Evolutionary conservation across 2,888 invertebrate species (phyloP).

Genomic region (Mimumesa dahlbomi): DNA sequence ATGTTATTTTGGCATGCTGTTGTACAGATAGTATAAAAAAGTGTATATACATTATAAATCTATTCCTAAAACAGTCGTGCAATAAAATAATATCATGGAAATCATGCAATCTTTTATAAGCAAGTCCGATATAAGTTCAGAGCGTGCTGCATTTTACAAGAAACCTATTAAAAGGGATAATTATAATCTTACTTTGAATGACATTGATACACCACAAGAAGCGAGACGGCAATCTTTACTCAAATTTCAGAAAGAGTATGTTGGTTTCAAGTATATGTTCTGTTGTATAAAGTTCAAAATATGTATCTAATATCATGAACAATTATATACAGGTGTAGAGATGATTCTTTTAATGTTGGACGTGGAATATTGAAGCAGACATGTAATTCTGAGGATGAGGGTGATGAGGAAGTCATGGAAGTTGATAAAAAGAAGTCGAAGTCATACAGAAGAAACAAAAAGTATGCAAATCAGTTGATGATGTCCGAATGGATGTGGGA

Average conservation of each 20-base stretch:
- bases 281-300: background rate
- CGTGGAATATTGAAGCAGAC: slow-evolving; percentile 81
- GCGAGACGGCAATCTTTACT: slow-evolving; percentile 72
- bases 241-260: slow-evolving; percentile 74
- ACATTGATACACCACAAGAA: slow-evolving; percentile 74
- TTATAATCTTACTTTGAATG: slow-evolving; percentile 68
- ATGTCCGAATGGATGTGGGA: slow-evolving; percentile 96
- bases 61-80: too few relatives aligned
- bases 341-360: slow-evolving; percentile 69
- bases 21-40: too few relatives aligned
- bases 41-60: too few relatives aligned
- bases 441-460: slow-evolving; percentile 47
- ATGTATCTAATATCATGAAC: background rate
- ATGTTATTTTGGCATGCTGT: too few relatives aligned
- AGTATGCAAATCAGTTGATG: slow-evolving; percentile 86
- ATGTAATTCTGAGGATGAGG: slow-evolving; percentile 62
- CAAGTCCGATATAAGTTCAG: too few relatives aligned
- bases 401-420: slow-evolving; percentile 52
- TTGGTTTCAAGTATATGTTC: background rate
- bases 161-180: slow-evolving; percentile 74
- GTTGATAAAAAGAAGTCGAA: slow-evolving; percentile 36
- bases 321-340: slow-evolving; percentile 67
- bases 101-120: too few relatives aligned
- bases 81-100: too few relatives aligned
- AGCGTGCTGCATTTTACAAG: slow-evolving; percentile 73